Evolutionary conservation across 1,140 invertebrate genomes (phyloP), one percentile per base, ranked within the genome.

Genomic region (Bombus pyrosoma): DNA sequence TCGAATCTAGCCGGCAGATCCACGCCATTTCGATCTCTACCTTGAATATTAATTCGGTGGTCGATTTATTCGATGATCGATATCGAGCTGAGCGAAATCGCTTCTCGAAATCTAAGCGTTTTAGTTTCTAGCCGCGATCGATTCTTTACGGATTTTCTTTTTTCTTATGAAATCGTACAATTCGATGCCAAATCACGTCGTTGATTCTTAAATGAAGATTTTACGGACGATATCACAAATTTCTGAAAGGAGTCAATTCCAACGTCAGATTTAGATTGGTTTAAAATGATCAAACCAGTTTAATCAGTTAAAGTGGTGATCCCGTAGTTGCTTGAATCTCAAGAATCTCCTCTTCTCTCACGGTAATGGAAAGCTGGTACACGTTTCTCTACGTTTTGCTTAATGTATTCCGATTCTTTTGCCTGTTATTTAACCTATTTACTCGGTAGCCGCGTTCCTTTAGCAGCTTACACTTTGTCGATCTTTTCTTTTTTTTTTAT

Each of bases 31-130:
- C 34, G 37, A 77, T 64, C 8, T 62, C 25, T 64, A 64, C 32
- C 57, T 77, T 32, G 57, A 64, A 77, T 64, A 77, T 62, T 77
- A 77, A 77, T 77, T 77, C 34, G 37, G 5, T 77, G 57, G 37
- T 32, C 75, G 57, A 64, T 64, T 41, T 64, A 41, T 77, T 62
- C 28, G 22, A n/a, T 18, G 75, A 77, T 64, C 57, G 37, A 9
- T 77, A 62, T 77, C 43, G 22, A 25, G 8, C 13, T 8, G 13
- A 1, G 5, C 5, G 9, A 15, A 62, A 64, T 77, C 37, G 18
- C 4, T 57, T 9, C 3, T 3, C 71, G 28, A 43, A 10, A 71
- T n/a, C 10, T 25, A 5, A 39, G 3, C 69, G 39, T 41, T 71
- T 71, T 28, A 32, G 8, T 53, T 43, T 25, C 32, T 32, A 18